Percentiles rank a stretch among this genome's conserved stretches.
phyloP scores from a whole-genome alignment of 1,140 invertebrate genomes.

The Drosophila malerkotliana region DNA sequence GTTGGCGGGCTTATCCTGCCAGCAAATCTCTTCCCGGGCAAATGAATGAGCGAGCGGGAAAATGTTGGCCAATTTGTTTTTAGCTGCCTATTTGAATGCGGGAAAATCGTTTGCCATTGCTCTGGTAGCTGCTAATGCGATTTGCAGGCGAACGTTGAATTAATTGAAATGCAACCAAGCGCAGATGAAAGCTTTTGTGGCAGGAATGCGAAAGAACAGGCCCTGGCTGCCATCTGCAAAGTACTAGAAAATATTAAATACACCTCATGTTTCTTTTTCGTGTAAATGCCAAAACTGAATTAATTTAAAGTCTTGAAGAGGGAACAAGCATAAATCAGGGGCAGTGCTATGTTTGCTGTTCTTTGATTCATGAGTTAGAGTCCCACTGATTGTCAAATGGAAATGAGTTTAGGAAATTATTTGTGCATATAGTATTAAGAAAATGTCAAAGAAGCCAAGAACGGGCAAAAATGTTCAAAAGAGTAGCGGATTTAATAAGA shows the following conservation, averaged over 20 bases:
- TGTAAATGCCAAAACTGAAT: conserved; percentile 14
- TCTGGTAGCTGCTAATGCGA: conserved; percentile 40
- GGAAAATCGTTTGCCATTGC: conserved; percentile 45
- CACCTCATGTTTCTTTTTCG: conserved; percentile 1
- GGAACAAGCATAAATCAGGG: conserved; percentile 9
- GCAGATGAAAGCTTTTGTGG: conserved; percentile 28
- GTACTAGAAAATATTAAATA: not conserved
- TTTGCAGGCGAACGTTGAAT: conserved; percentile 56
- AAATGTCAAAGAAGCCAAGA: conserved; percentile 41
- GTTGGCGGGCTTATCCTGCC: conserved; percentile 35
- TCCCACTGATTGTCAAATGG: not conserved
- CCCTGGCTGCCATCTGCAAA: not conserved
- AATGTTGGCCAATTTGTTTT: conserved; percentile 69
- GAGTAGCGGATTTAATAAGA: conserved; percentile 62
- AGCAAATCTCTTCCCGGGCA: conserved; percentile 20
- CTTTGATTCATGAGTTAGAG: conserved; percentile 5
- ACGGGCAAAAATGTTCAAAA: conserved; percentile 8
- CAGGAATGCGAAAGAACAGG: conserved; percentile 4
- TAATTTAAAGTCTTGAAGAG: not conserved
- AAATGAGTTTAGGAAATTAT: conserved; percentile 42
- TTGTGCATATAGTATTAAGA: conserved; percentile 39
- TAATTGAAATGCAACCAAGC: conserved; percentile 73
- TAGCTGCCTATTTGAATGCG: conserved; percentile 50
- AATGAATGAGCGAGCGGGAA: conserved; percentile 42
- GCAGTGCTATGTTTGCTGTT: conserved; percentile 24